Base-by-base conservation (phyloP, 2,113 vertebrate genomes). In the Otocyon megalotis region DNA sequence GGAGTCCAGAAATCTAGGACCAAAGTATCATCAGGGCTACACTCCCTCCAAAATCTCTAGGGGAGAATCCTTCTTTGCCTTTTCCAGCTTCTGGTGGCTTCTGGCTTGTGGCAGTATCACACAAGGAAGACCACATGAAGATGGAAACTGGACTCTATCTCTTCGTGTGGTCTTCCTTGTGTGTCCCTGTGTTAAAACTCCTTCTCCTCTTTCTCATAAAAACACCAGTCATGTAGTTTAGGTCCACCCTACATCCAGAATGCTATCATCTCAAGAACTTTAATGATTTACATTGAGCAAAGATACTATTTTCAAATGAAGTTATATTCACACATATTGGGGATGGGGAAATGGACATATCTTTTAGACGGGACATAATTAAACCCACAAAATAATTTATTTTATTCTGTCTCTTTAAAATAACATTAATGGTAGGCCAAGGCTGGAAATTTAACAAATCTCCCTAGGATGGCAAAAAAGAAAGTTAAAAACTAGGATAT, bases 1-100 rank as follows among this genome's bases (percentile, higher is more conserved):
- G n/a, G 63, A 95, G 56, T 16, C n/a, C 58, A 81, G 22, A 96
- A 96, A 53, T 88, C 37, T n/a, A 74, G 96, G 95, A 91, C 58
- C 54, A 72, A 79, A 48, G 17, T 93, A 28, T 90, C 1, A 1
- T 15, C 32, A 89, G 6, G 16, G 35, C 16, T 32, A 77, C 12
- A 65, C 6, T 83, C 19, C 32, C 17, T 93, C 80, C 74, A 13
- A 91, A 62, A 50, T 28, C 8, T 84, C 90, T 93, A 2, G 14
- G 15, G 12, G 13, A 85, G 13, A 92, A 90, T 77, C 48, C 8
- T 67, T 87, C 12, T 72, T 93, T 81, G 10, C n/a, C 19, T 88
- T 35, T 92, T 84, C 69, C 54, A 90, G 8, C 5, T 92, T 94
- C 74, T 72, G 32, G 69, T 86, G 53, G 22, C 13, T 82, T 67